phyloP scores from a whole-genome alignment of 2,797 vertebrate species.

The Saxicola maurus region DNA sequence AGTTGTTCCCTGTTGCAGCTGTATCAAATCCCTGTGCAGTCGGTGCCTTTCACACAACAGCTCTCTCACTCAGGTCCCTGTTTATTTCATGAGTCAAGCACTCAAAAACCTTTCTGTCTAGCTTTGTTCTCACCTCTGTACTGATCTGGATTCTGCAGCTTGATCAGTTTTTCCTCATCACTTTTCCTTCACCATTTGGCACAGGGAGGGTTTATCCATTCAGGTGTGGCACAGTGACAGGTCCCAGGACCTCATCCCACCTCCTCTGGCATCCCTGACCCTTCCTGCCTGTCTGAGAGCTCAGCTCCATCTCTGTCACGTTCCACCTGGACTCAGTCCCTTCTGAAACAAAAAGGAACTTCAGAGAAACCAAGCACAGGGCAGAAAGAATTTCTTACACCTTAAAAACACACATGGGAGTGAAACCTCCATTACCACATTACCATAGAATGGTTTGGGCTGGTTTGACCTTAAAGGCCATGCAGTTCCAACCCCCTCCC shows the following conservation, averaged over 20 bases:
- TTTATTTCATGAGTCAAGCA: neutral
- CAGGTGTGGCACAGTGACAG: rapidly evolving
- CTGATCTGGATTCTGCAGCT: neutral
- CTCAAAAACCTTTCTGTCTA: neutral
- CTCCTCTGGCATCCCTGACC: neutral
- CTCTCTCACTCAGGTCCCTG: neutral
- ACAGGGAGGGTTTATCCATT: neutral
- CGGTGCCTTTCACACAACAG: rapidly evolving
- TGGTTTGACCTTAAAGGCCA: neutral
- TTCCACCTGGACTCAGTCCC: neutral
- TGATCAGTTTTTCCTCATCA: neutral
- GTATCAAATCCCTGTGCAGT: neutral
- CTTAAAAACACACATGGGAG: neutral
- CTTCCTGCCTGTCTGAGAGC: neutral
- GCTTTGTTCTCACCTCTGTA: neutral
- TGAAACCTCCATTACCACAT: no score
- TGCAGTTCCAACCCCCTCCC: neutral
- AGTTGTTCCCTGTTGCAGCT: neutral
- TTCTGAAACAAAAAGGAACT: neutral
- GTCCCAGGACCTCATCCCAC: neutral
- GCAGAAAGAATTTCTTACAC: rapidly evolving
- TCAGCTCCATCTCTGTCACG: neutral
- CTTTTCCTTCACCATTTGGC: neutral
- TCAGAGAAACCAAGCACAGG: neutral
- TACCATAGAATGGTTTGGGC: neutral